These are phyloP conservation scores for Lontra canadensis DNA, from an alignment of 2,113 vertebrate genomes.

Conservation along the genomic window DNA sequence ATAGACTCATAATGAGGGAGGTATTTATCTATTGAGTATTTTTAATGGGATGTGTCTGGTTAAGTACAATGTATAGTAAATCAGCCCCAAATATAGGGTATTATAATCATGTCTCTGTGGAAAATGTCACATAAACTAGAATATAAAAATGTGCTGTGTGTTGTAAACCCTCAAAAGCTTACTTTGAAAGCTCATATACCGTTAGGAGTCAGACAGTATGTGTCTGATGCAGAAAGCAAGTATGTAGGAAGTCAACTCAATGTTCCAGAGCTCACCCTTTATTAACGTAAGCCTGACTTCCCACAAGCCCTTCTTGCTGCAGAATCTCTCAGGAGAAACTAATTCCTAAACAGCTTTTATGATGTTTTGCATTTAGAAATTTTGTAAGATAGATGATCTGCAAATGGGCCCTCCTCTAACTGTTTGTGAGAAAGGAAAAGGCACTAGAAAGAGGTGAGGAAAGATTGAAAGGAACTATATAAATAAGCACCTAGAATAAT, in stretches of 20 bases:
- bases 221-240: neutral
- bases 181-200: neutral
- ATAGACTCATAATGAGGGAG: neutral
- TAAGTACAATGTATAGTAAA: neutral
- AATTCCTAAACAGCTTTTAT: too few relatives aligned
- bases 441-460: neutral
- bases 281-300: neutral
- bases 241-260: neutral
- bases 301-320: neutral
- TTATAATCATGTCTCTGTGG: neutral
- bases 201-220: neutral
- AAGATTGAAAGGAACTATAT: neutral
- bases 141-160: neutral
- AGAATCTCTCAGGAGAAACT: neutral
- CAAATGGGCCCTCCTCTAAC: neutral
- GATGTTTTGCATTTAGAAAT: neutral
- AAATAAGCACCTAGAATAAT: neutral
- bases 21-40: neutral
- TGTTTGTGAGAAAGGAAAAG: neutral
- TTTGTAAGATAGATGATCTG: neutral
- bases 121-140: neutral
- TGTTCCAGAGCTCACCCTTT: neutral
- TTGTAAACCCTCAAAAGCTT: neutral
- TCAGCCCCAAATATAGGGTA: neutral
- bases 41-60: neutral